Evolutionary conservation across 2,888 invertebrate species (phyloP).

Genomic region (Microctonus hyperodae): DNA sequence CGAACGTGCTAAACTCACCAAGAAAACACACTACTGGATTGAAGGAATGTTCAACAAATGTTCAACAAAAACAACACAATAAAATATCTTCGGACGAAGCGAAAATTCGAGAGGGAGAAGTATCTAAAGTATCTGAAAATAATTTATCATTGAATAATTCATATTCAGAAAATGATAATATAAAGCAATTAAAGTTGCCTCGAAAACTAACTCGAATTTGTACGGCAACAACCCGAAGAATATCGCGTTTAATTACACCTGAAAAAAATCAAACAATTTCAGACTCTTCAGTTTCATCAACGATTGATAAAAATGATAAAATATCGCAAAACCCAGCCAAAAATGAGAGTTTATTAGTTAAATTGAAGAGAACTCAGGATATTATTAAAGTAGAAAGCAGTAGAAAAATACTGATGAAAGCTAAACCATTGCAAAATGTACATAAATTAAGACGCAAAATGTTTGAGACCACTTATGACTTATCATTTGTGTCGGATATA

Average conservation of each 20-base stretch:
- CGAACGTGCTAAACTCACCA: neutral
- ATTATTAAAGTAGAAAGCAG: neutral
- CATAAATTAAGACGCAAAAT: neutral
- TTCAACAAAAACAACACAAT: neutral
- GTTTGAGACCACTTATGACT: neutral
- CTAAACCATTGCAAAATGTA: too few relatives aligned
- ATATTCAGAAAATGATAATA: too few relatives aligned
- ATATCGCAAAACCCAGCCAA: too few relatives aligned
- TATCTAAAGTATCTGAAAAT: neutral
- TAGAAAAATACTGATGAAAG: neutral
- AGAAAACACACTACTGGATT: neutral
- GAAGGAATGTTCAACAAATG: neutral
- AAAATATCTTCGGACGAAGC: too few relatives aligned
- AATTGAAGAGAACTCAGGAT: neutral
- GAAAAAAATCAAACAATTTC: neutral
- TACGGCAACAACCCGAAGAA: neutral
- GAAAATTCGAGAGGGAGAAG: too few relatives aligned
- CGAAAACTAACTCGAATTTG: neutral
- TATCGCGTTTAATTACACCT: neutral
- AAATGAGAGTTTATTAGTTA: neutral
- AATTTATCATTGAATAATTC: too few relatives aligned
- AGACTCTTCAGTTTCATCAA: neutral
- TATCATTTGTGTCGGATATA: neutral
- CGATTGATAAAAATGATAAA: neutral
- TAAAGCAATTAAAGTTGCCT: too few relatives aligned